Evolutionary conservation across 1,140 invertebrate species (phyloP), one percentile per base, ranked within the genome.

Genomic region (Periplaneta americana): DNA sequence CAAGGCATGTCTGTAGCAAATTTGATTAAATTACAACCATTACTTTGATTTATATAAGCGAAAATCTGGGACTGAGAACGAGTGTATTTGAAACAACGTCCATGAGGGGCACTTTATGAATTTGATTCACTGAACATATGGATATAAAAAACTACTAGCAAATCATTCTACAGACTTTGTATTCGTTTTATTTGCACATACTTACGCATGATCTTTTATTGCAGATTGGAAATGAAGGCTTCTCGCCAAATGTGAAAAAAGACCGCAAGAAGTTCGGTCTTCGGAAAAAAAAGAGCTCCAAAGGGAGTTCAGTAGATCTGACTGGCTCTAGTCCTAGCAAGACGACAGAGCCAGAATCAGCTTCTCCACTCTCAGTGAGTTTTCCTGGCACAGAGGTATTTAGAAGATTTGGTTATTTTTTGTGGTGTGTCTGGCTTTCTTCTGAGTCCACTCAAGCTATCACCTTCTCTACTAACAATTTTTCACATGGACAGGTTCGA

Each of bases 251-350:
- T 85, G 90, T 93, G 1, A 94, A 93, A 86, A 93, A 93, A 85
- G 92, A 93, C 83, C 88, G 92, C 1, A 92, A 91, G 84, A 92
- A 93, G 84, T 94, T 94, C 86, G 92, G 92, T n/a, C 87, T 94
- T 9, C 88, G 92, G 37, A 93, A 93, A 85, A 93, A 93, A 87
- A 94, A 94, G 84, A 91, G 90, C 28, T 89, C 88, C 80, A 92
- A 92, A 81, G 90, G 91, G 13, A 93, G 92, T 81, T 85, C 86
- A 17, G 90, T 92, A 5, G 92, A 93, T 85, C 85, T 93, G 13
- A 88, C 88, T 6, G 89, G 89, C 22, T 88, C 89, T 75, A 82
- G 82, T 84, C 74, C 80, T 86, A 83, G 85, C 88, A 82, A 82
- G 48, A 48, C 17, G 13, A 76, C 66, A 22, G 82, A 82, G n/a